Percentiles rank a stretch among this genome's conserved stretches.
Evolutionary conservation across 2,113 vertebrate genomes (phyloP).

Genomic region (Neodon shergylaensis): DNA sequence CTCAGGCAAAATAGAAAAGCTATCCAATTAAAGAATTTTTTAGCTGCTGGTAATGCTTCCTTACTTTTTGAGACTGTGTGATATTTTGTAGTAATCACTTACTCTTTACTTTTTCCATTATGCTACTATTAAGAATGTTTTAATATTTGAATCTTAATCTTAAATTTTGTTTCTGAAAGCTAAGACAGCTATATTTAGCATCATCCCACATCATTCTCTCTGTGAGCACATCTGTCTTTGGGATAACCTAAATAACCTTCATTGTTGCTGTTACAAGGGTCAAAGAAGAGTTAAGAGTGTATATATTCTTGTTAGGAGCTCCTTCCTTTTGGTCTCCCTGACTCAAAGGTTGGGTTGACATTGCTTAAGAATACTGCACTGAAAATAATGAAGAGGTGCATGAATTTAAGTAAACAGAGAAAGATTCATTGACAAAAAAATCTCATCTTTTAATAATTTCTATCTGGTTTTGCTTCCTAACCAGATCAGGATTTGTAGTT

Average conservation of each 20-base stretch:
- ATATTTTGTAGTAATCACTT: background rate
- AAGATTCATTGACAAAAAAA: background rate
- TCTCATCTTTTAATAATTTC: background rate
- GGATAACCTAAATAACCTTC: background rate
- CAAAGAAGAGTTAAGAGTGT: background rate
- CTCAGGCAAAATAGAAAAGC: background rate
- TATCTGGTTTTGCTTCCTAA: background rate
- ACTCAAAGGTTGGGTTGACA: background rate
- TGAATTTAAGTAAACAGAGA: background rate
- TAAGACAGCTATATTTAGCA: background rate
- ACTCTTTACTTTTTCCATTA: background rate
- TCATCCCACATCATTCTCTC: background rate
- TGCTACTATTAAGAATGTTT: conserved; percentile 2
- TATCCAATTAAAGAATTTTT: background rate
- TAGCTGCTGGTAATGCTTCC: background rate
- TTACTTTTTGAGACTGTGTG: background rate
- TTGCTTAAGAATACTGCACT: background rate
- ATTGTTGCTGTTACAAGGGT: background rate
- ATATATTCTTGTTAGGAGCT: background rate
- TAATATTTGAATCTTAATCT: background rate
- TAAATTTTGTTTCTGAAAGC: conserved; percentile 45
- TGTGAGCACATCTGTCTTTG: background rate
- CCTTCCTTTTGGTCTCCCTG: background rate
- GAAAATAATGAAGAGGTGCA: background rate
- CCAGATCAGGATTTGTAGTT: background rate